Evolutionary conservation across 1,140 invertebrate species (phyloP).

Genomic region (Conopomorpha cramerella): DNA sequence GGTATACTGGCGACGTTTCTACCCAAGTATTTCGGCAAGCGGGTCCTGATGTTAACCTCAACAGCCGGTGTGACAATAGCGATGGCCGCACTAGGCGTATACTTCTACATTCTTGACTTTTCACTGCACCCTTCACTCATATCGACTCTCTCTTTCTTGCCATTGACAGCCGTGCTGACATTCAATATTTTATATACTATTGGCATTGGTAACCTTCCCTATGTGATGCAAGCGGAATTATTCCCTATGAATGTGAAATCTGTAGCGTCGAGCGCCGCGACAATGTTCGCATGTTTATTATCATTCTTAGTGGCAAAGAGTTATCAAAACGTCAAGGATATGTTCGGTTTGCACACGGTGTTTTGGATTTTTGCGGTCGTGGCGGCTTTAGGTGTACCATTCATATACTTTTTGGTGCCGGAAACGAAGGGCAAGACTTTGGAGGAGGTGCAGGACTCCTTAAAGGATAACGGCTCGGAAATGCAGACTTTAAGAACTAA

Average conservation of each 20-base stretch:
- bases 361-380: slow-evolving; percentile 63
- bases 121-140: slow-evolving; percentile 24
- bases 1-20: slow-evolving; percentile 69
- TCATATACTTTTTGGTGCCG: slow-evolving; percentile 68
- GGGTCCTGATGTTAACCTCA: slow-evolving; percentile 69
- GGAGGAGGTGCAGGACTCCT: slow-evolving; percentile 66
- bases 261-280: slow-evolving; percentile 47
- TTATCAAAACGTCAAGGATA: slow-evolving; percentile 60
- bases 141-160: slow-evolving; percentile 44
- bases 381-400: slow-evolving; percentile 59
- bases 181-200: slow-evolving; percentile 64
- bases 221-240: slow-evolving; percentile 66
- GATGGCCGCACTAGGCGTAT: slow-evolving; percentile 58
- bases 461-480: slow-evolving; percentile 16
- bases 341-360: slow-evolving; percentile 58
- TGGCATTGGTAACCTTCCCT: slow-evolving; percentile 64
- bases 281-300: slow-evolving; percentile 39
- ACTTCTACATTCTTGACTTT: slow-evolving; percentile 52
- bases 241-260: slow-evolving; percentile 68
- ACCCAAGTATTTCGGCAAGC: slow-evolving; percentile 75
- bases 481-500: slow-evolving; percentile 8
- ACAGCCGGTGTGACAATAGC: slow-evolving; percentile 57
- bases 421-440: slow-evolving; percentile 75
- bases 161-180: slow-evolving; percentile 61
- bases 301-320: slow-evolving; percentile 62